A percentile compares a stretch with the other conserved stretches of the same genome.
Evolutionary conservation across 2,113 vertebrate genomes (phyloP).

Genomic region (Leucopsar rothschildi): DNA sequence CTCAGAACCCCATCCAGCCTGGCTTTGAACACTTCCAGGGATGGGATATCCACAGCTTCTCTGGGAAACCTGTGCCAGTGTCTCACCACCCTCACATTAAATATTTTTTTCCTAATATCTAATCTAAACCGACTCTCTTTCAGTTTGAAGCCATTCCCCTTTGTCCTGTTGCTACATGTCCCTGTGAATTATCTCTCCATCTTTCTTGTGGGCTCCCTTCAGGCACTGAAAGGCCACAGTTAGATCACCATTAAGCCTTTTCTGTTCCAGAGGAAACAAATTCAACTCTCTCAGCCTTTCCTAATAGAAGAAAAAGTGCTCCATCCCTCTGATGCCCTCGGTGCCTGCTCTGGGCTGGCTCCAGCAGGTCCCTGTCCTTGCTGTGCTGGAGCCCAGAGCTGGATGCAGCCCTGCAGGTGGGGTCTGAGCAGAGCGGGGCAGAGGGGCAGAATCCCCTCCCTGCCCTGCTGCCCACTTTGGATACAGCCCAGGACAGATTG

Average conservation of each 20-base stretch:
- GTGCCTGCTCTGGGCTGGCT: not conserved
- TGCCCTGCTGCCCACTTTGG: not conserved
- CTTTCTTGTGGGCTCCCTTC: not conserved
- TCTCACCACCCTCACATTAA: fast-evolving
- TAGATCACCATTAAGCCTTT: not conserved
- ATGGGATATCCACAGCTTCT: not conserved
- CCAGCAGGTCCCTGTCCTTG: not conserved
- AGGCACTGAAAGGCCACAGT: not conserved
- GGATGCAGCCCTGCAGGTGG: not conserved
- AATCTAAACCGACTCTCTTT: not conserved
- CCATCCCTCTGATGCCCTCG: fast-evolving
- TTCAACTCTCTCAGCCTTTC: not conserved
- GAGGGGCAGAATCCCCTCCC: not conserved
- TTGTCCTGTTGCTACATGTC: not conserved
- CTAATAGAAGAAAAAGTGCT: fast-evolving
- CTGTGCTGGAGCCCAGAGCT: not conserved
- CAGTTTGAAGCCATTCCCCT: not conserved
- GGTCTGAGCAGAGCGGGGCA: not conserved
- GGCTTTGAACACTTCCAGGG: not conserved
- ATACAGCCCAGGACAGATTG: not conserved
- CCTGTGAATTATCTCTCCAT: not conserved
- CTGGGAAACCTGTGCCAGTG: fast-evolving
- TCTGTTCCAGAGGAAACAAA: not conserved
- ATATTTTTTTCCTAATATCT: not conserved
- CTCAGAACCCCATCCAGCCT: not conserved